Evolutionary conservation across 2,888 invertebrate genomes (phyloP), one percentile per base, ranked within the genome.

Genomic region (Invenusta paracnida): DNA sequence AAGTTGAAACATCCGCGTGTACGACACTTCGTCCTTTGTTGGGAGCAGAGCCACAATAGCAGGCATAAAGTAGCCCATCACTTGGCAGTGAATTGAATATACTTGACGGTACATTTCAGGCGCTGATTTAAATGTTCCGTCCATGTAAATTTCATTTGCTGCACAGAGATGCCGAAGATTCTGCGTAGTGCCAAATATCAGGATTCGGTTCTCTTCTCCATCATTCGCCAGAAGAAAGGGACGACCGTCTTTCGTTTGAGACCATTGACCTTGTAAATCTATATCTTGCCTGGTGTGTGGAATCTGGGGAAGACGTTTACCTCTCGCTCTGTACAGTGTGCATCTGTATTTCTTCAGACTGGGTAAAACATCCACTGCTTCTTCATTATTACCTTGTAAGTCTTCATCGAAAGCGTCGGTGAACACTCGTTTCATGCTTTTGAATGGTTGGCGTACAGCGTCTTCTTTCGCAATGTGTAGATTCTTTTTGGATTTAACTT

Each of bases 61-160:
- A 48, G 48, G 48, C 48, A 48, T 48, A 48, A 48, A 48, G 48
- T 48, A 48, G 48, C 5, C 48, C 48, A 48, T 48, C 48, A 48
- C 48, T 48, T 48, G 48, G 48, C 48, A 48, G 48, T 48, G 48
- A 17, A 73, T 5, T 23, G 73, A 13, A 73, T 73, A 73, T 25
- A 73, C 27, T 73, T 73, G 27, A 73, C 27, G 73, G 73, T 73
- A 73, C 73, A 73, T 73, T 73, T 73, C 73, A 23, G 27, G 11
- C 73, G 73, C 73, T n/a, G 73, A 73, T 73, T 73, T 25, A 73
- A 73, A 73, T 73, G 73, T 73, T 73, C 73, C 73, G 27, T 73
- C 73, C 27, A 73, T 23, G 25, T 73, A 73, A 73, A 73, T 73
- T 73, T 73, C 73, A 73, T 73, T 73, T 73, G 73, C 25, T 73